These are phyloP conservation scores for Eurystomus glaucurus DNA, from an alignment of 2,797 vertebrate species.

Conservation along the genomic window DNA sequence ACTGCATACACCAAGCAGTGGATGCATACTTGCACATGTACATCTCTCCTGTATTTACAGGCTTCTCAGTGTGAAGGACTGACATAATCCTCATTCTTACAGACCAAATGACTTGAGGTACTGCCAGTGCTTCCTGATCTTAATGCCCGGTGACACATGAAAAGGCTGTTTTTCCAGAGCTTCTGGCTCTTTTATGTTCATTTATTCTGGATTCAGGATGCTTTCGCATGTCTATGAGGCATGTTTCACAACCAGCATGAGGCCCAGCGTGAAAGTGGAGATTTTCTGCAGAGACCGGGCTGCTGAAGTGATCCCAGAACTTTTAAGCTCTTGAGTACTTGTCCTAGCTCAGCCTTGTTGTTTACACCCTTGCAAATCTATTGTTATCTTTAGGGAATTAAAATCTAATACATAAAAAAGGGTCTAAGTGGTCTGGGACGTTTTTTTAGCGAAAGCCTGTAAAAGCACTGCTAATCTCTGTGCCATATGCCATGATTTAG, in stretches of 20 bases:
- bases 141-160: not conserved
- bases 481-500: not conserved
- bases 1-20: not conserved
- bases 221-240: not conserved
- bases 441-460: conserved; percentile 21
- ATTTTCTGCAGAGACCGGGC: not conserved
- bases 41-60: not conserved
- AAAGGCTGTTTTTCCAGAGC: not conserved
- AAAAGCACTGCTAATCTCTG: conserved; percentile 9
- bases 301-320: not conserved
- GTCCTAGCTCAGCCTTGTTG: not conserved
- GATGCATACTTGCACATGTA: rapidly evolving
- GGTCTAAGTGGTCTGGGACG: not conserved
- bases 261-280: not conserved
- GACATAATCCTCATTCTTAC: not conserved
- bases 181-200: not conserved
- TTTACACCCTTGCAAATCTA: conserved; percentile 31
- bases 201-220: not conserved
- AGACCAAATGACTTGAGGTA: not conserved
- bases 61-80: not conserved
- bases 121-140: not conserved
- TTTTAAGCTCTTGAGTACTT: not conserved
- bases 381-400: conserved; percentile 18
- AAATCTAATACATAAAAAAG: conserved; percentile 23
- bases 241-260: not conserved